Conservation (phyloP, 1,140 invertebrate species). For the Cotesia chilonis region DNA sequence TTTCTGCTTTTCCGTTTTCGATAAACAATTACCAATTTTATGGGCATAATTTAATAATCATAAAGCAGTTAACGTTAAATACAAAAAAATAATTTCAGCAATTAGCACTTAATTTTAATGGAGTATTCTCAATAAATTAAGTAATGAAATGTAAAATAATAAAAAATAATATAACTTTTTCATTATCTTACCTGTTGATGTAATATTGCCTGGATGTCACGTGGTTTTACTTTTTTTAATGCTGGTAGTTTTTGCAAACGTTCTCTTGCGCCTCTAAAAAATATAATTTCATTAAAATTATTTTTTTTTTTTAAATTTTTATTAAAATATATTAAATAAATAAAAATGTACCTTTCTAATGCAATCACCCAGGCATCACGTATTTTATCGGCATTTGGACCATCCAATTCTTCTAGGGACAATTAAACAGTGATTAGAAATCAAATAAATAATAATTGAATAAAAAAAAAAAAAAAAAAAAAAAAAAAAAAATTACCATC, state of each 20-base stretch:
- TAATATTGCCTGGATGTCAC: constrained; percentile 91
- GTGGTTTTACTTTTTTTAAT: constrained; percentile 89
- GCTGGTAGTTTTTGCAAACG: constrained; percentile 88
- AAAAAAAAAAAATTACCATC: constrained; percentile 37
- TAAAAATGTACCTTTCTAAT: constrained; percentile 79
- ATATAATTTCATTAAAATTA: no score
- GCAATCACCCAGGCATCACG: constrained; percentile 98
- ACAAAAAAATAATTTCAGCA: no score
- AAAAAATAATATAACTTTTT: background rate
- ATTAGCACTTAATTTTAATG: background rate
- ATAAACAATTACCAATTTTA: no score
- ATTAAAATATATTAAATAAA: background rate
- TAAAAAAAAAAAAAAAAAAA: constrained; percentile 18
- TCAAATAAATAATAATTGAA: constrained; percentile 7
- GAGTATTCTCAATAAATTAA: constrained; percentile 8
- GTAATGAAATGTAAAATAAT: background rate
- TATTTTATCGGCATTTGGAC: constrained; percentile 77
- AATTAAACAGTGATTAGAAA: constrained; percentile 42
- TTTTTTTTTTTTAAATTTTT: no score
- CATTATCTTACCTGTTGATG: constrained; percentile 79
- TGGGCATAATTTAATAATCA: no score
- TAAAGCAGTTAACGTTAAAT: no score
- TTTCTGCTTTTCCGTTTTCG: no score
- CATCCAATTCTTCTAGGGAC: constrained; percentile 82
- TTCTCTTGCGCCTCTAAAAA: constrained; percentile 75